phyloP scores from a whole-genome alignment of 2,888 invertebrate genomes.

The Crossocerus cetratus region DNA sequence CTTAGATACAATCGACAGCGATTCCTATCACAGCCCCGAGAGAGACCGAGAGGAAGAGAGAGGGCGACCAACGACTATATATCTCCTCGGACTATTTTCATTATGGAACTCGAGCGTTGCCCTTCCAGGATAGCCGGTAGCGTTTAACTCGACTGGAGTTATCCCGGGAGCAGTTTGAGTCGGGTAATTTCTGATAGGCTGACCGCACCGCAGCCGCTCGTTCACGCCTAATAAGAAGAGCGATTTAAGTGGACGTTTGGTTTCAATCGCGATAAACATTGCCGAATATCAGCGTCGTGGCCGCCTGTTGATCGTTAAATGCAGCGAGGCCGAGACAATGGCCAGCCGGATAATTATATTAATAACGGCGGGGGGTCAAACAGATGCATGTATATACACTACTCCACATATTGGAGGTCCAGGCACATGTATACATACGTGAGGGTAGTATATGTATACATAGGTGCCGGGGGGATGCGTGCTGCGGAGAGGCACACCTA shows the following conservation, averaged over 20 bases:
- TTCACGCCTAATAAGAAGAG: no score
- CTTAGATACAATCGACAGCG: conserved; percentile 1
- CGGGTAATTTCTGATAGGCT: no score
- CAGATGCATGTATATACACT: background rate
- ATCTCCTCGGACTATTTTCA: background rate
- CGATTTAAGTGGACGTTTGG: no score
- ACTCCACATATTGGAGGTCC: conserved; percentile 6
- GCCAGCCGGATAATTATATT: conserved; percentile 52
- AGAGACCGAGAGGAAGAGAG: no score
- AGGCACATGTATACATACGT: conserved; percentile 20
- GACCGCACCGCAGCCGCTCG: no score
- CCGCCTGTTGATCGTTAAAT: conserved; percentile 30
- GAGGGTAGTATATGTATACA: conserved; percentile 39
- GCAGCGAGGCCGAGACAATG: conserved; percentile 47
- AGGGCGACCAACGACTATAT: background rate
- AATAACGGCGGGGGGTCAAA: conserved; percentile 52
- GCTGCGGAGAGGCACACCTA: conserved; percentile 25
- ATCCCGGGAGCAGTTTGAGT: background rate
- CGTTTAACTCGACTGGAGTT: background rate
- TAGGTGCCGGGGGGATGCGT: conserved; percentile 19
- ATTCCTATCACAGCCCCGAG: background rate
- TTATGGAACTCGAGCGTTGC: background rate
- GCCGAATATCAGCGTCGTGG: conserved; percentile 11
- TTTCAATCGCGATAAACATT: no score
- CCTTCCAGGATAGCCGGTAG: no score